Percentiles rank a stretch among this genome's conserved stretches.
Conservation (phyloP, 2,113 vertebrate species). For the Benitochromis conjunctus region DNA sequence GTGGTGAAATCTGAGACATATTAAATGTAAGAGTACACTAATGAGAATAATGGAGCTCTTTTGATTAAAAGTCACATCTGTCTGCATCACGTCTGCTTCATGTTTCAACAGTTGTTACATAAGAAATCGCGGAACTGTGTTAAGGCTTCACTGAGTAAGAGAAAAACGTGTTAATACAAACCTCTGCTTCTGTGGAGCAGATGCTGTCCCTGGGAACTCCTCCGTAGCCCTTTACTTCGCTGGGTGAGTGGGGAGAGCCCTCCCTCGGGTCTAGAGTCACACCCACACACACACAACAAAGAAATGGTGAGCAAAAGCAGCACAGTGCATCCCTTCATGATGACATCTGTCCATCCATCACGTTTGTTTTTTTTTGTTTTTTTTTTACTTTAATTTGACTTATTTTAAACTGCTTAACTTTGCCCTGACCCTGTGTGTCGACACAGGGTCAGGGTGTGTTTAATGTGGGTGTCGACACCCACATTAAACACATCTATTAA, state of each 20-base stretch:
- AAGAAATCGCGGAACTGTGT: not conserved
- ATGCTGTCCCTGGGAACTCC: constrained; percentile 75
- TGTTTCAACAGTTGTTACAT: not conserved
- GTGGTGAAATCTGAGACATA: constrained; percentile 2
- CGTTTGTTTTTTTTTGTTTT: not conserved
- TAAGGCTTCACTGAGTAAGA: not conserved
- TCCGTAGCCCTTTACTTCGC: constrained; percentile 73
- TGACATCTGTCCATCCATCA: not conserved
- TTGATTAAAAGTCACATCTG: not conserved
- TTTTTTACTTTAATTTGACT: not conserved
- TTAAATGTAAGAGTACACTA: not conserved
- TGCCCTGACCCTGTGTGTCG: not conserved
- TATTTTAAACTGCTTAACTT: not conserved
- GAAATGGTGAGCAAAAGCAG: not conserved
- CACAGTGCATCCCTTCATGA: not conserved
- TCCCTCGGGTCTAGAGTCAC: constrained; percentile 30
- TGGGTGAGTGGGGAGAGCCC: constrained; percentile 45
- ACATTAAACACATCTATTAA: not conserved
- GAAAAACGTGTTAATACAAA: constrained; percentile 69
- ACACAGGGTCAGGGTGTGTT: no score
- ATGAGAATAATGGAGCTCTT: not conserved
- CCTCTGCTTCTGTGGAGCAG: constrained; percentile 84
- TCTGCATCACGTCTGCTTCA: not conserved
- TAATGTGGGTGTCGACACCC: not conserved
- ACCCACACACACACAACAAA: not conserved